Evolutionary conservation across 2,113 vertebrate genomes (phyloP).

Genomic region (Nesogale talazaci): DNA sequence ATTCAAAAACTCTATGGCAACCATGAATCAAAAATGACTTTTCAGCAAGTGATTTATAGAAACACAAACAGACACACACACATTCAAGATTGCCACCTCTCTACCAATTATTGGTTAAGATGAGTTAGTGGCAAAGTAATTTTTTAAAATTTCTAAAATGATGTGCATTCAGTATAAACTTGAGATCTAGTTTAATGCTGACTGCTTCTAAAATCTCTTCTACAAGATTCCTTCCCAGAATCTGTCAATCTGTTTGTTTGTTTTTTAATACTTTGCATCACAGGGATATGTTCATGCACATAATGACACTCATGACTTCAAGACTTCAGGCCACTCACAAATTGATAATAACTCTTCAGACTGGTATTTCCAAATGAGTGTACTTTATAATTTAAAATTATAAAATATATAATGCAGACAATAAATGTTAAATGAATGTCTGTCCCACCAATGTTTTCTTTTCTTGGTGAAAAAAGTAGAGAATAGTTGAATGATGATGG

Average conservation of each 20-base stretch:
- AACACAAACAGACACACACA: neutral
- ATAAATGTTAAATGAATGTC: neutral
- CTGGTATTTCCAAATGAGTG: neutral
- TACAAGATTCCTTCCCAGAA: neutral
- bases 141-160: neutral
- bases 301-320: neutral
- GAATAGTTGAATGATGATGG: neutral
- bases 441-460: neutral
- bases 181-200: neutral
- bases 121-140: neutral
- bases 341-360: neutral
- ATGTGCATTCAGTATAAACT: neutral
- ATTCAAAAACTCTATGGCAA: too few relatives aligned
- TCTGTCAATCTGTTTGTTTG: neutral
- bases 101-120: neutral
- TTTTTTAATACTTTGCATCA: neutral
- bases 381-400: slow-evolving; percentile 16
- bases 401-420: neutral
- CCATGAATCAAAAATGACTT: too few relatives aligned
- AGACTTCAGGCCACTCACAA: neutral
- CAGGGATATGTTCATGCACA: neutral
- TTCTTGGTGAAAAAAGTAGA: neutral
- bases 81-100: neutral
- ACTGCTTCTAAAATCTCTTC: neutral
- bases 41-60: too few relatives aligned